Percentiles rank a stretch among this genome's conserved stretches.
phyloP scores from a whole-genome alignment of 2,113 vertebrate species.

The Xerus inauris region DNA sequence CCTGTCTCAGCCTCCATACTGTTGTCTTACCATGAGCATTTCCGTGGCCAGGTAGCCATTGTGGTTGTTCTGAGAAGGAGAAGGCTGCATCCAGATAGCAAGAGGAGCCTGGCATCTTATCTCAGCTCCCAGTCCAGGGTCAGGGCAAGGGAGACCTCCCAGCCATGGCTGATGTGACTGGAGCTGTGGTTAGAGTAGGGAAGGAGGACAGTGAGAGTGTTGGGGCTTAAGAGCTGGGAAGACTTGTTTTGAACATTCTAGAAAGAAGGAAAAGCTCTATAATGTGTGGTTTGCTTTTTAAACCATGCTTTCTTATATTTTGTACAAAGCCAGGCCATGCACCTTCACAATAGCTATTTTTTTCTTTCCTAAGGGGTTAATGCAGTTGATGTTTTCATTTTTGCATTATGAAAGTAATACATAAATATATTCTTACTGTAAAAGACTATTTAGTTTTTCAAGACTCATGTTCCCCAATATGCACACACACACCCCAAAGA shows the following conservation, averaged over 20 bases:
- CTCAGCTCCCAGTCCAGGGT: too few species aligned
- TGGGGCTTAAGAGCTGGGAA: background rate
- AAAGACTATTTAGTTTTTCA: background rate
- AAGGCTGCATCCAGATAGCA: fast-evolving
- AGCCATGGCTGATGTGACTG: background rate
- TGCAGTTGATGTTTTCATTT: background rate
- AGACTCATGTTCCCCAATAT: fast-evolving
- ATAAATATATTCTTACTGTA: background rate
- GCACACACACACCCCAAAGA: background rate
- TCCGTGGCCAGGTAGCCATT: background rate
- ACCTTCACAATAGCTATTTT: background rate
- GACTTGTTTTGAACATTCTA: background rate
- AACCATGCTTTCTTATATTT: background rate
- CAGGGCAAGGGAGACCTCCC: background rate
- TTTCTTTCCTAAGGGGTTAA: background rate
- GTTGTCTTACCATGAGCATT: fast-evolving
- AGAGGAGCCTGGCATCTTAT: fast-evolving
- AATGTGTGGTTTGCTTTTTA: background rate
- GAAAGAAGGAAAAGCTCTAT: background rate
- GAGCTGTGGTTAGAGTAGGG: fast-evolving
- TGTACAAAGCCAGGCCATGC: background rate
- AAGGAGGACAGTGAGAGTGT: background rate
- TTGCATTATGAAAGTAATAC: background rate
- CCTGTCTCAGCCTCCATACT: too few species aligned
- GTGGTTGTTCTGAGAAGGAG: too few species aligned